phyloP scores from a whole-genome alignment of 2,797 vertebrate species.

The Trachurus trachurus region DNA sequence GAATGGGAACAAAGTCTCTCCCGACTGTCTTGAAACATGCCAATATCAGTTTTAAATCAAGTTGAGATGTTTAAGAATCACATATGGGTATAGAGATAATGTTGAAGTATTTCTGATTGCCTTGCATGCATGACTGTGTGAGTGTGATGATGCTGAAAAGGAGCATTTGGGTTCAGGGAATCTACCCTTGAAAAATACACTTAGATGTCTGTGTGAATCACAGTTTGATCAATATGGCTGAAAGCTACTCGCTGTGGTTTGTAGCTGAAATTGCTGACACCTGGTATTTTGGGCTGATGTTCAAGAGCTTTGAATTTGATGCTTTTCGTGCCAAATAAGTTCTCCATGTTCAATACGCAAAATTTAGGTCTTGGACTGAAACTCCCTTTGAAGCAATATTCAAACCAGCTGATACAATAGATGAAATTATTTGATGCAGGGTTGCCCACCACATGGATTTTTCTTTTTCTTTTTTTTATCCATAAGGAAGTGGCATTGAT shows the following conservation, averaged over 20 bases:
- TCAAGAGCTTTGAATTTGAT: slow-evolving; percentile 18
- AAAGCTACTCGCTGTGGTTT: not conserved
- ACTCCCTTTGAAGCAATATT: slow-evolving; percentile 5
- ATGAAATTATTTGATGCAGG: not conserved
- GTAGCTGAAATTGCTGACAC: slow-evolving; percentile 26
- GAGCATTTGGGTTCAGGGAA: not conserved
- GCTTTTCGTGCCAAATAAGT: slow-evolving; percentile 1
- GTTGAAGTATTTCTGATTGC: not conserved
- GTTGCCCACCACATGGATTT: not conserved
- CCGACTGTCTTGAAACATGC: not conserved
- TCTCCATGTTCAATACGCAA: slow-evolving; percentile 1
- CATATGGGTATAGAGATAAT: not conserved
- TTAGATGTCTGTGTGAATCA: not conserved
- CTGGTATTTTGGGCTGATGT: slow-evolving; percentile 30
- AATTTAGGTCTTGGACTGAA: slow-evolving; percentile 26
- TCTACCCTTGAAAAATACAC: not conserved
- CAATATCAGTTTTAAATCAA: not conserved
- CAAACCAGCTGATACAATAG: slow-evolving; percentile 17
- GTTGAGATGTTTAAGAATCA: slow-evolving; percentile 4
- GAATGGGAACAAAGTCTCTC: too few species aligned
- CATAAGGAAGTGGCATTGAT: not conserved
- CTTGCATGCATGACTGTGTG: not conserved
- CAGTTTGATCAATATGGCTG: not conserved
- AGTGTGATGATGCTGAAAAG: not conserved
- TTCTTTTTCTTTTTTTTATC: not conserved